These are phyloP conservation scores for Haliclona indistincta DNA, from an alignment of 37 sponge, comb jelly and placozoan genomes.

Conservation along the genomic window DNA sequence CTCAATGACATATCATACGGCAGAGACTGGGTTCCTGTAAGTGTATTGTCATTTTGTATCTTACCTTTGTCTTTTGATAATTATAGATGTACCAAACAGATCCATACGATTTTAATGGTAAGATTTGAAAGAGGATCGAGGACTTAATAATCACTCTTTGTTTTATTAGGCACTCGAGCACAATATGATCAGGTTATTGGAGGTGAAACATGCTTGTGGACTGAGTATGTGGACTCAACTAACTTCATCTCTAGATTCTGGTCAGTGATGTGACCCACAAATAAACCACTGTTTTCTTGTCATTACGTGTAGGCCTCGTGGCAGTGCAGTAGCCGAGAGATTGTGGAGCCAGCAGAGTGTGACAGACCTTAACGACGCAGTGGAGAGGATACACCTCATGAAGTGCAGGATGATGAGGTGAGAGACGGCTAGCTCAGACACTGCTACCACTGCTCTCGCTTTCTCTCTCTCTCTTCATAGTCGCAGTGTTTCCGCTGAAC, in stretches of 20 bases:
- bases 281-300: background rate
- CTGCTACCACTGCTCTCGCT: background rate
- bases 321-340: constrained; percentile 85
- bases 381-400: constrained; percentile 61
- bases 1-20: constrained; percentile 85
- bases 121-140: background rate
- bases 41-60: too few species aligned
- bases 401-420: constrained; percentile 82
- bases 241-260: constrained; percentile 85
- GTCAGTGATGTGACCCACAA: too few species aligned
- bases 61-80: background rate
- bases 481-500: constrained; percentile 54
- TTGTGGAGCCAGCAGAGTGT: constrained; percentile 79
- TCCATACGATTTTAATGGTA: constrained; percentile 76
- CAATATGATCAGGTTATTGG: constrained; percentile 87
- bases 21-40: constrained; percentile 75
- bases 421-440: too few species aligned
- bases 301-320: constrained; percentile 75
- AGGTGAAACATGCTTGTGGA: constrained; percentile 90
- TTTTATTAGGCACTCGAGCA: constrained; percentile 49
- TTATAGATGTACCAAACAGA: constrained; percentile 67
- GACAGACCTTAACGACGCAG: constrained; percentile 52
- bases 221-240: constrained; percentile 88
- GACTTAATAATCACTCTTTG: background rate
- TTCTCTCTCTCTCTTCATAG: too few species aligned